A percentile compares a stretch with the other conserved stretches of the same genome.
Conservation (phyloP, 2,888 invertebrate genomes). For the Piscicola geometra region DNA sequence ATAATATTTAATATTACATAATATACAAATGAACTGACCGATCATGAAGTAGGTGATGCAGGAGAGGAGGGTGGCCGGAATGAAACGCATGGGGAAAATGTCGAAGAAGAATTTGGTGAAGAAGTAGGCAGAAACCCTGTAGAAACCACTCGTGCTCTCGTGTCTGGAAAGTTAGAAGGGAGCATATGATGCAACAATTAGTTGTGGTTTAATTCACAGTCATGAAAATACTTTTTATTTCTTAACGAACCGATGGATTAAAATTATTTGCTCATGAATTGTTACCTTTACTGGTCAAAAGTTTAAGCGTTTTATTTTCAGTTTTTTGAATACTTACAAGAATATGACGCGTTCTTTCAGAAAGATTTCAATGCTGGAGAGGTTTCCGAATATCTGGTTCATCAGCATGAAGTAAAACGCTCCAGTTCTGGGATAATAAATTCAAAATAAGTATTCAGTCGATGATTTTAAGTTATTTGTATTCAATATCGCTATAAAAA, state of each 20-base stretch:
- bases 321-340: conserved; percentile 49
- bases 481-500: too few relatives aligned
- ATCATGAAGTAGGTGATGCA: conserved; percentile 51
- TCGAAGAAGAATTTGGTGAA: conserved; percentile 52
- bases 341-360: conserved; percentile 55
- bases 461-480: too few relatives aligned
- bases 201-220: too few relatives aligned
- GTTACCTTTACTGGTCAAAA: too few relatives aligned
- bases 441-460: not conserved
- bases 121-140: conserved; percentile 49
- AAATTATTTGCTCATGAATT: too few relatives aligned
- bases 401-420: conserved; percentile 56
- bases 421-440: conserved; percentile 49
- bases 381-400: conserved; percentile 55
- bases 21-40: conserved; percentile 44
- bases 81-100: conserved; percentile 50
- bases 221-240: too few relatives aligned
- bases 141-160: conserved; percentile 41
- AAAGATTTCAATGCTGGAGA: conserved; percentile 55
- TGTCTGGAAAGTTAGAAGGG: conserved; percentile 22
- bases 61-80: conserved; percentile 49
- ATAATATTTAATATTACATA: too few relatives aligned
- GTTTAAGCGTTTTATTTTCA: too few relatives aligned
- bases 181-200: too few relatives aligned
- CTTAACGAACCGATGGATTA: too few relatives aligned